Evolutionary conservation across 2,113 vertebrate species (phyloP).

Genomic region (Colius striatus): DNA sequence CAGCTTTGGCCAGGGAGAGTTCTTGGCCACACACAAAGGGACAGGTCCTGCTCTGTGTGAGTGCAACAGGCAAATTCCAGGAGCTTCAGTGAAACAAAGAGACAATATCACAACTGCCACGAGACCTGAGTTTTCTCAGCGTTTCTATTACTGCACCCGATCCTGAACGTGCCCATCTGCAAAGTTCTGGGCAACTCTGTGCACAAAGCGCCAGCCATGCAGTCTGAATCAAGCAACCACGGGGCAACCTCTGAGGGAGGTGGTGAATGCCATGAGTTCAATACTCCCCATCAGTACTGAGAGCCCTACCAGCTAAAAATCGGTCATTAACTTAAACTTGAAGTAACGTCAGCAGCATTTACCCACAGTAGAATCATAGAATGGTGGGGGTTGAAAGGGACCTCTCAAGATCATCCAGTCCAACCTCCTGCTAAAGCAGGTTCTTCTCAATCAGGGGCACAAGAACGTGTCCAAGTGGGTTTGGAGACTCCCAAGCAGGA

Average conservation of each 20-base stretch:
- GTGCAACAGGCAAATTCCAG: neutral
- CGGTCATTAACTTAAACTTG: neutral
- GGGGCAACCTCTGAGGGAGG: neutral
- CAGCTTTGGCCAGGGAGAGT: neutral
- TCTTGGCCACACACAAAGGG: neutral
- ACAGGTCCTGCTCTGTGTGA: accelerated
- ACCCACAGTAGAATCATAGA: too few relatives aligned
- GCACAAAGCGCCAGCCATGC: neutral
- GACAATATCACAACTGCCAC: neutral
- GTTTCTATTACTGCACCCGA: neutral
- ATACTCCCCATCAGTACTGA: neutral
- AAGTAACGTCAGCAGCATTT: neutral
- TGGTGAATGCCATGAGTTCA: accelerated
- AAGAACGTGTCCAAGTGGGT: too few relatives aligned
- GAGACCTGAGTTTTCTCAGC: neutral
- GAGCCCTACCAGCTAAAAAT: neutral
- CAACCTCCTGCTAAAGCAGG: too few relatives aligned
- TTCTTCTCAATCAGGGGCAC: too few relatives aligned
- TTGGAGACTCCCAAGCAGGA: too few relatives aligned
- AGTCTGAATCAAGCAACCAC: accelerated
- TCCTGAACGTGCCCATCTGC: neutral
- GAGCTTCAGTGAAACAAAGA: neutral
- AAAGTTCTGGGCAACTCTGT: accelerated
- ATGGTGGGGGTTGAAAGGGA: too few relatives aligned
- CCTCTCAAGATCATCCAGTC: too few relatives aligned